Percentiles rank a stretch among this genome's conserved stretches.
phyloP scores from a whole-genome alignment of 2,888 invertebrate genomes.

The Campoplex capitator region DNA sequence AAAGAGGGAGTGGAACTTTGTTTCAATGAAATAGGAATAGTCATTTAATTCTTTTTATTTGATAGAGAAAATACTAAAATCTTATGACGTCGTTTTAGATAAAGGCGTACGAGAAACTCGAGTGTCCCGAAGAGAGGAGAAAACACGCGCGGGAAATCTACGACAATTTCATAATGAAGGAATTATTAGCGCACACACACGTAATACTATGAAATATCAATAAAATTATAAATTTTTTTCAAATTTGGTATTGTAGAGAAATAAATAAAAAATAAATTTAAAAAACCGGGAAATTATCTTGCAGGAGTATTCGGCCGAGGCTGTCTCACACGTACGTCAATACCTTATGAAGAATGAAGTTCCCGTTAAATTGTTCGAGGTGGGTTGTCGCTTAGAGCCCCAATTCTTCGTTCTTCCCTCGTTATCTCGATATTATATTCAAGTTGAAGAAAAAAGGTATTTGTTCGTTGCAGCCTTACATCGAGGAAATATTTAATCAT shows the following conservation, averaged over 20 bases:
- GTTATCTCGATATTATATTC: constrained; percentile 61
- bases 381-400: constrained; percentile 84
- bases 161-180: constrained; percentile 99
- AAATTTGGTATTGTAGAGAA: not conserved
- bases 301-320: constrained; percentile 99
- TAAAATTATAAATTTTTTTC: constrained; percentile 52
- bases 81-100: constrained; percentile 89
- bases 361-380: constrained; percentile 98
- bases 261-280: not conserved
- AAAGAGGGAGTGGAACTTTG: not conserved
- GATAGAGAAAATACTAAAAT: not conserved
- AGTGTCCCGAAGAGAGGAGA: constrained; percentile 97
- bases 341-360: constrained; percentile 99
- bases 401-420: constrained; percentile 39
- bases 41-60: not conserved
- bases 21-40: not conserved
- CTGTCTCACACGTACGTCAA: constrained; percentile 98
- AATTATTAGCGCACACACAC: constrained; percentile 98
- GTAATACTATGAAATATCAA: constrained; percentile 86
- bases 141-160: constrained; percentile 98
- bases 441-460: constrained; percentile 60
- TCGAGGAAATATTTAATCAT: constrained; percentile 99
- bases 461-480: constrained; percentile 94
- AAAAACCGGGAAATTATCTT: constrained; percentile 82
- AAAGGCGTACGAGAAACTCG: constrained; percentile 99